phyloP scores from a whole-genome alignment of 2,113 vertebrate species.

The Periophthalmus modestus region DNA sequence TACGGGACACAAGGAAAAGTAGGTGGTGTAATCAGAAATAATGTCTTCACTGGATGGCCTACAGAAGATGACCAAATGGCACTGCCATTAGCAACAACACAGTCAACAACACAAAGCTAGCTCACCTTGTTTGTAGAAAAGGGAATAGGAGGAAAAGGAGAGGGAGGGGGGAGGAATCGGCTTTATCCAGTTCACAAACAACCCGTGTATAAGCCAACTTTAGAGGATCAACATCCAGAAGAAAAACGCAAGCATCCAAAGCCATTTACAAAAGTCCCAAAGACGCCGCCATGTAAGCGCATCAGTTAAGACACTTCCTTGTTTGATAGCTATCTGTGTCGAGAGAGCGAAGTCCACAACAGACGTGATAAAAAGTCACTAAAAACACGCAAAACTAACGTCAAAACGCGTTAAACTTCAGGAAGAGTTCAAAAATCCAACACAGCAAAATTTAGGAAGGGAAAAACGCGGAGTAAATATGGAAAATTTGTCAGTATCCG shows the following conservation, averaged over 20 bases:
- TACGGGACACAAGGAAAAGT: neutral
- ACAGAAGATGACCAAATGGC: neutral
- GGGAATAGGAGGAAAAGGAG: neutral
- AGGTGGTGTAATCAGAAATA: neutral
- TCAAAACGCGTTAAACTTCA: neutral
- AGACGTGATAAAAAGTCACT: neutral
- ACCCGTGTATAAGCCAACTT: constrained; percentile 4
- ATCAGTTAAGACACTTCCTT: constrained; percentile 66
- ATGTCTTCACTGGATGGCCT: neutral
- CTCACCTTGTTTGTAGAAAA: constrained; percentile 43
- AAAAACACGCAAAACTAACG: neutral
- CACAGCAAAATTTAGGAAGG: neutral
- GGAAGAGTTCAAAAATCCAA: neutral
- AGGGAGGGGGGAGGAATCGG: constrained; percentile 5
- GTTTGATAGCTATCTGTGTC: constrained; percentile 48
- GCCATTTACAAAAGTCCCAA: constrained; percentile 28
- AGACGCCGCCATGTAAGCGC: constrained; percentile 3
- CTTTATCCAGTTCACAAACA: constrained; percentile 39
- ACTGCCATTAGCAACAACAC: neutral
- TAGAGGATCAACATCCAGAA: constrained; percentile 21
- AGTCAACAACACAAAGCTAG: constrained; percentile 17
- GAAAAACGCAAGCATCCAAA: constrained; percentile 2
- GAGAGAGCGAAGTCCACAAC: constrained; percentile 58
- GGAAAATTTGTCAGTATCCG: neutral
- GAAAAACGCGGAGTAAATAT: neutral